Conservation (phyloP, 1,140 invertebrate genomes). For the Antheraea mylitta region DNA sequence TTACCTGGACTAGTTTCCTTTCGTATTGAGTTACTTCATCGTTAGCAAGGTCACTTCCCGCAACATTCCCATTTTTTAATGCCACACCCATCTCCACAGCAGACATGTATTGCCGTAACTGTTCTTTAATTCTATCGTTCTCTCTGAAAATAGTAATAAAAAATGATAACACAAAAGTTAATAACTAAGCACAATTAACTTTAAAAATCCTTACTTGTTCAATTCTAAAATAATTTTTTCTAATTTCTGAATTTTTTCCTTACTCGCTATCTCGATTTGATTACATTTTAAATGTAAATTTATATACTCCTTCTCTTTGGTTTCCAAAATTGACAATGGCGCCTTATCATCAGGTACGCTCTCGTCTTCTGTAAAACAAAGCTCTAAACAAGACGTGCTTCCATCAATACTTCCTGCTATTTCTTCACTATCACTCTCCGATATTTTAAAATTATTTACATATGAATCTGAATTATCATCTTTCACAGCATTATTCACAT, state of each 20-base stretch:
- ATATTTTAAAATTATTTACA: slow-evolving; percentile 70
- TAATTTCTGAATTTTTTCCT: slow-evolving; percentile 70
- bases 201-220: slow-evolving; percentile 58
- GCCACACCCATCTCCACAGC: slow-evolving; percentile 87
- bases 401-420: slow-evolving; percentile 70
- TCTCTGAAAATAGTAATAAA: slow-evolving; percentile 80
- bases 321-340: slow-evolving; percentile 51
- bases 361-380: slow-evolving; percentile 73
- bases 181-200: background rate
- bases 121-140: slow-evolving; percentile 92
- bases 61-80: slow-evolving; percentile 83
- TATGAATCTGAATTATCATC: slow-evolving; percentile 68
- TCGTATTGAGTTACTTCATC: slow-evolving; percentile 92
- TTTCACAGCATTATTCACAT: slow-evolving; percentile 55
- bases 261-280: slow-evolving; percentile 62
- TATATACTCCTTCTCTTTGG: slow-evolving; percentile 66
- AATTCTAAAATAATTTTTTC: slow-evolving; percentile 69
- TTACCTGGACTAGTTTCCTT: slow-evolving; percentile 91
- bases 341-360: slow-evolving; percentile 55
- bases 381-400: slow-evolving; percentile 70
- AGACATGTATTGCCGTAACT: slow-evolving; percentile 93
- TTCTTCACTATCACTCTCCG: slow-evolving; percentile 73
- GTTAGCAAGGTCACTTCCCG: slow-evolving; percentile 59
- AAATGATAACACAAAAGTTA: background rate
- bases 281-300: slow-evolving; percentile 65